phyloP scores from a whole-genome alignment of 2,797 vertebrate species.

The Hippopotamyrus pictus region DNA sequence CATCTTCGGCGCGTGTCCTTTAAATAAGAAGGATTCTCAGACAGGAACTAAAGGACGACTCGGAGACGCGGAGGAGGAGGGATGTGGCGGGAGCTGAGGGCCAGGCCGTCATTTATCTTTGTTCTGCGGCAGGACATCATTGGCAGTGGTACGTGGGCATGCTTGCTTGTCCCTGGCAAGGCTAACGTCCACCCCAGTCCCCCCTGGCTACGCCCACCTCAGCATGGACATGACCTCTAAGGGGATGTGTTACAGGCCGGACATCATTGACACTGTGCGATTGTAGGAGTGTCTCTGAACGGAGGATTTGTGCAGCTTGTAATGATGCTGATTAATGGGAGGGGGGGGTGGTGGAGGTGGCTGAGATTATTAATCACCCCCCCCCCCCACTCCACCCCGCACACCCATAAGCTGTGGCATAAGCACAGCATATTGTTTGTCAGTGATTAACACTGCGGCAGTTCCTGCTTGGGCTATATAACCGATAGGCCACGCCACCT shows the following conservation, averaged over 20 bases:
- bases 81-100: background rate
- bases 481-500: background rate
- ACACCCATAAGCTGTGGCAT: background rate
- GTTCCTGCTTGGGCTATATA: background rate
- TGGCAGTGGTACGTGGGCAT: background rate
- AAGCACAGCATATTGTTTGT: background rate
- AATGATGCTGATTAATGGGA: background rate
- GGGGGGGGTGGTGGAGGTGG: background rate
- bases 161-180: slow-evolving; percentile 5
- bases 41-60: background rate
- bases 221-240: background rate
- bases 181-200: background rate
- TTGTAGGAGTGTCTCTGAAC: background rate
- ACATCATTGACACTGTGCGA: background rate
- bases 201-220: background rate
- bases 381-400: background rate
- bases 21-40: background rate
- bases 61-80: background rate
- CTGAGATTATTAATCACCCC: slow-evolving; percentile 14
- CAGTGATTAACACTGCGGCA: background rate
- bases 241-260: background rate
- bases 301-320: background rate
- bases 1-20: background rate
- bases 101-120: background rate
- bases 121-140: background rate